Evolutionary conservation across 2,797 vertebrate genomes (phyloP), one percentile per base, ranked within the genome.

Genomic region (Tachyglossus aculeatus): DNA sequence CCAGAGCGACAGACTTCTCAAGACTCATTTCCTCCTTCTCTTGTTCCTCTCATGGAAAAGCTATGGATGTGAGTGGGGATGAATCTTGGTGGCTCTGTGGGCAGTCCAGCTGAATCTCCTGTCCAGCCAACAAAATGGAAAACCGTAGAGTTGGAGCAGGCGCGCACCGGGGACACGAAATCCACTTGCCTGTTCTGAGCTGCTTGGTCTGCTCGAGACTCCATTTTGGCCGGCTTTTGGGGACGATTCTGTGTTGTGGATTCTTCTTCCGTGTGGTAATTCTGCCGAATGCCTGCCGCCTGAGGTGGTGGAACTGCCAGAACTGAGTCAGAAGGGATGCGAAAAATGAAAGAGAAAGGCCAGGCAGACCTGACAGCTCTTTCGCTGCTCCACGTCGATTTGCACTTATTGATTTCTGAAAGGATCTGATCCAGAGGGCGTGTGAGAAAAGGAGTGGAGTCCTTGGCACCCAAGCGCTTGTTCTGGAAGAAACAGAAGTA

Each of bases 1-100:
- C 37, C 71, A 55, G 51, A 60, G n/a, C 51, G 50, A 81, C 66
- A 56, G 56, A 54, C 74, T 79, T 59, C 74, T 79, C 60, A 21
- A 0, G 3, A 74, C 4, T 12, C 32, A 10, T 51, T 16, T 18
- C 22, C 36, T 14, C 25, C 39, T 18, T 65, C 72, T 74, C 76
- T 50, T 53, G 54, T 15, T 62, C 58, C 59, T 61, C 57, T 70
- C 78, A 77, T 65, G 19, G 6, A 75, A 71, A 18, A 29, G 22
- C 56, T 71, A 80, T 81, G 43, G 69, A 67, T 65, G 61, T 77
- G 65, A n/a, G 62, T 58, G 54, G 65, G 22, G 36, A 15, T 56
- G 51, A n/a, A 44, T 45, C 29, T 68, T 47, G 37, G 22, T 57
- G 45, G 22, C 76, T 83, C 55, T 69, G 32, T 74, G 78, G 44